Evolutionary conservation across 2,113 vertebrate species (phyloP).

Genomic region (Myxocyprinus asiaticus): DNA sequence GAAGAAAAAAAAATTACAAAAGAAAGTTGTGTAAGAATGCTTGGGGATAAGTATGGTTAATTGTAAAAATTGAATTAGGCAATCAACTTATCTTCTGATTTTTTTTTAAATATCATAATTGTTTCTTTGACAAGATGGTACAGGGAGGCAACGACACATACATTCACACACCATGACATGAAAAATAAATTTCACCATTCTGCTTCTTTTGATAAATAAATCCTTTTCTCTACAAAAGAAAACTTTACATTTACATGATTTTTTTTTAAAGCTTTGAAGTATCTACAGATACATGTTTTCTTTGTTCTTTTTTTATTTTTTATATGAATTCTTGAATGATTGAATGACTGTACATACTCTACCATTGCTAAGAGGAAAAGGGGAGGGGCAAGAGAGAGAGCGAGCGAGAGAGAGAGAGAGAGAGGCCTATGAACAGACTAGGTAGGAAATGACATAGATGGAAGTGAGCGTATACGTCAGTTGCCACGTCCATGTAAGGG

Average conservation of each 20-base stretch:
- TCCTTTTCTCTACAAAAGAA: constrained; percentile 72
- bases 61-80: constrained; percentile 80
- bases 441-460: constrained; percentile 94
- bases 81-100: constrained; percentile 72
- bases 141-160: constrained; percentile 97
- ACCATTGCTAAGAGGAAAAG: constrained; percentile 65
- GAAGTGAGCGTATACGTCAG: constrained; percentile 95
- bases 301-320: constrained; percentile 50
- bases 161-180: constrained; percentile 99
- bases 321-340: constrained; percentile 59
- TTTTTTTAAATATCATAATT: constrained; percentile 13
- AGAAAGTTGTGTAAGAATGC: constrained; percentile 99
- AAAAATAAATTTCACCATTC: constrained; percentile 92
- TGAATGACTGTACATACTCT: constrained; percentile 89
- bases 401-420: constrained; percentile 76
- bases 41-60: constrained; percentile 81
- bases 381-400: no score
- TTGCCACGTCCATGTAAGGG: constrained; percentile 99
- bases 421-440: constrained; percentile 90
- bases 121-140: constrained; percentile 88
- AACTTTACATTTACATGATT: constrained; percentile 56
- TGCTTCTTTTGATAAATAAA: constrained; percentile 76
- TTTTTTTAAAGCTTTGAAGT: constrained; percentile 52
- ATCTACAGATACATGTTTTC: constrained; percentile 37
- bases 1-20: constrained; percentile 99